Conservation (phyloP, 2,888 invertebrate genomes). For the Cerceris rybyensis region DNA sequence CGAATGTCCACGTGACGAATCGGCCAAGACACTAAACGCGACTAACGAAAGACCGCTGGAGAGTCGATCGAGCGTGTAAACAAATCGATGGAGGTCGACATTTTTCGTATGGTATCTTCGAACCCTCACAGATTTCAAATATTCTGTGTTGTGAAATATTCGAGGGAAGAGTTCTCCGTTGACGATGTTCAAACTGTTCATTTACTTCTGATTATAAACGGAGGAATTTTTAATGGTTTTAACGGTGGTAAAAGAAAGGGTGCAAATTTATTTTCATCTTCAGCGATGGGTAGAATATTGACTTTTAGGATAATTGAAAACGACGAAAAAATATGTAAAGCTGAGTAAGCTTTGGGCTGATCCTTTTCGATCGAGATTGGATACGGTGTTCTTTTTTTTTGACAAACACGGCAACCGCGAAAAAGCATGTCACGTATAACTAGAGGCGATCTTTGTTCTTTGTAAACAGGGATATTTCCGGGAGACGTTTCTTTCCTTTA, state of each 20-base stretch:
- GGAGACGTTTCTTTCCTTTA: no score
- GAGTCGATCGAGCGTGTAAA: not conserved
- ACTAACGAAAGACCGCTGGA: slow-evolving; percentile 39
- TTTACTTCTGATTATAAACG: no score
- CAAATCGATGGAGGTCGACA: not conserved
- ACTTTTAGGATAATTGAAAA: slow-evolving; percentile 60
- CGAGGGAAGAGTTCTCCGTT: no score
- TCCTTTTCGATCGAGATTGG: slow-evolving; percentile 41
- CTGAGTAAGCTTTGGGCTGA: slow-evolving; percentile 49
- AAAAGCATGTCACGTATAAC: not conserved
- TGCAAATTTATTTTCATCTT: slow-evolving; percentile 47
- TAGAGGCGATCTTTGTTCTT: not conserved
- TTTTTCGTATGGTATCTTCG: no score
- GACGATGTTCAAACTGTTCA: no score
- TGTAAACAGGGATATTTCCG: not conserved
- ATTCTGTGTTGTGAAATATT: not conserved
- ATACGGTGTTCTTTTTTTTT: not conserved
- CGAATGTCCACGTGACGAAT: slow-evolving; percentile 53
- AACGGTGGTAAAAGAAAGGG: slow-evolving; percentile 15
- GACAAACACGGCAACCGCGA: not conserved
- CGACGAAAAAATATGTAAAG: slow-evolving; percentile 43
- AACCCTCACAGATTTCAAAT: no score
- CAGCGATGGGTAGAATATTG: slow-evolving; percentile 15
- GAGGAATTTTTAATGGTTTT: not conserved
- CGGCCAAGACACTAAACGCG: slow-evolving; percentile 5